Percentiles rank a stretch among this genome's conserved stretches.
These are phyloP conservation scores for Colistium nudipinnis DNA, from an alignment of 2,113 vertebrate species.

Conservation along the genomic window DNA sequence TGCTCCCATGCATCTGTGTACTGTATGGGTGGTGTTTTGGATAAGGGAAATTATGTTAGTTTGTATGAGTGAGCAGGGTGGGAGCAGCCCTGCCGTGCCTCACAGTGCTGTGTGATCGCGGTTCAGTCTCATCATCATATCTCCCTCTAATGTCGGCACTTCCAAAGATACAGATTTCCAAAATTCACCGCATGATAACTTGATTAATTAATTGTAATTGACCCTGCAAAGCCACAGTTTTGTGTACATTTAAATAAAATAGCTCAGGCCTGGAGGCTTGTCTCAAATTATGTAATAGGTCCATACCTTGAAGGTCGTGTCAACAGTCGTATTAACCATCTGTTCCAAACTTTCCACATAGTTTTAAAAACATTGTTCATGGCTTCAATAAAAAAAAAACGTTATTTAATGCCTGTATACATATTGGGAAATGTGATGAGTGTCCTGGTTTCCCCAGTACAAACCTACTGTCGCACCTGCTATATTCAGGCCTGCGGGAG, in stretches of 20 bases:
- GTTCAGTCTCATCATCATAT: constrained; percentile 54
- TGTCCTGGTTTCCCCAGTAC: constrained; percentile 26
- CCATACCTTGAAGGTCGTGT: neutral
- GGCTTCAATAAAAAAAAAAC: constrained; percentile 44
- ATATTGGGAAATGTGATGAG: constrained; percentile 1
- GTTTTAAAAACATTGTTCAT: constrained; percentile 2
- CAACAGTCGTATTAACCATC: neutral
- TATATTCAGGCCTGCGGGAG: constrained; percentile 24
- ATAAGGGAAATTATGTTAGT: constrained; percentile 24
- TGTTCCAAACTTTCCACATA: neutral
- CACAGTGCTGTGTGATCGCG: no score
- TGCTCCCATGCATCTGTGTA: constrained; percentile 57
- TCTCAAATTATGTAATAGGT: no score
- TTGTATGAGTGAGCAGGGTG: constrained; percentile 60
- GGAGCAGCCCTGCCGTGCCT: constrained; percentile 78
- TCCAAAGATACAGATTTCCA: constrained; percentile 46
- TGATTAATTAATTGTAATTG: constrained; percentile 2
- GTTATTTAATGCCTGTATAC: constrained; percentile 34
- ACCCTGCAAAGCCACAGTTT: neutral
- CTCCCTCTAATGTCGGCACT: constrained; percentile 33
- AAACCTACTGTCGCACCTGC: no score
- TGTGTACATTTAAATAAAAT: constrained; percentile 24
- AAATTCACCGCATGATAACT: constrained; percentile 62
- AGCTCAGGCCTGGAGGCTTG: constrained; percentile 24
- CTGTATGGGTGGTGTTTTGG: constrained; percentile 46